phyloP scores from a whole-genome alignment of 2,888 invertebrate species.

The Tipula confusa region DNA sequence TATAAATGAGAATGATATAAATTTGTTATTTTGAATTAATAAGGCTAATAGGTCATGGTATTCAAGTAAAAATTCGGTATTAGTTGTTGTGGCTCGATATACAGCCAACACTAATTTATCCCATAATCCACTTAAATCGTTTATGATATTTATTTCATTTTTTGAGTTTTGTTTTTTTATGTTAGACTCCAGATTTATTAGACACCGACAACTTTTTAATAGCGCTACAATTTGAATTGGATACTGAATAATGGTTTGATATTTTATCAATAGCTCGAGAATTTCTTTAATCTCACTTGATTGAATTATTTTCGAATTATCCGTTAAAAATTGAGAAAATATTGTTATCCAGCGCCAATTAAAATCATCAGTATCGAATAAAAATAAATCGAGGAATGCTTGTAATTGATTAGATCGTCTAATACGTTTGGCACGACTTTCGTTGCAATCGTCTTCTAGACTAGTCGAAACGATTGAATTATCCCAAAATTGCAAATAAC shows the following conservation, averaged over 20 bases:
- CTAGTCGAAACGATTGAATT: not conserved
- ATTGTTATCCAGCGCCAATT: not conserved
- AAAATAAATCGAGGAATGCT: not conserved
- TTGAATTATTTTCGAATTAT: not conserved
- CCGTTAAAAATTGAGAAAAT: not conserved
- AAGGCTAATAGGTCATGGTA: not conserved
- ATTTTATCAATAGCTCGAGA: not conserved
- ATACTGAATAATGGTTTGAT: slow-evolving; percentile 17
- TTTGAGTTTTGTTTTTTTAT: not conserved
- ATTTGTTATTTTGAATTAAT: not conserved
- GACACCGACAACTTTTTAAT: not conserved
- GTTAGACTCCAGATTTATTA: not conserved
- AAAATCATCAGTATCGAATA: not conserved
- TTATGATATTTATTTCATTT: not conserved
- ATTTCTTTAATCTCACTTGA: not conserved
- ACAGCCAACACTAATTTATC: not conserved
- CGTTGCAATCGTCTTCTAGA: not conserved
- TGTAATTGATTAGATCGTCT: slow-evolving; percentile 1
- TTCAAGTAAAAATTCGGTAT: not conserved
- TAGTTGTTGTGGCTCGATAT: not conserved
- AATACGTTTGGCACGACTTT: not conserved
- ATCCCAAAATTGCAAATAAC: slow-evolving; percentile 13
- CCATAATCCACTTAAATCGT: not conserved
- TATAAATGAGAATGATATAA: not conserved
- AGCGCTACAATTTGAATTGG: not conserved